These are phyloP conservation scores for Trochalopteron elliotii DNA, from an alignment of 2,113 vertebrate genomes.

Conservation along the genomic window DNA sequence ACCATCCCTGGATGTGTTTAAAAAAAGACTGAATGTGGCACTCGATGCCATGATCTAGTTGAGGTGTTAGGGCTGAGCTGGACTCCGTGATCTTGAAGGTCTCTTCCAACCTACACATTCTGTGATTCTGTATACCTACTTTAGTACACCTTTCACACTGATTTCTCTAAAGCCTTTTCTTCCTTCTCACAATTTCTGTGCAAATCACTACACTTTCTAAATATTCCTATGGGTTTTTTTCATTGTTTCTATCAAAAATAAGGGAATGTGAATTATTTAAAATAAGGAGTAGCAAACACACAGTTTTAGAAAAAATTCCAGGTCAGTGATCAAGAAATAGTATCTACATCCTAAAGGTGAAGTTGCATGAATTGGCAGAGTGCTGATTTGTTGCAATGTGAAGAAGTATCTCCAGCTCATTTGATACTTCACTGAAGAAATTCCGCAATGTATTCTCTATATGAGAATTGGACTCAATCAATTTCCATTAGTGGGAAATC, in stretches of 20 bases:
- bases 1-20: no score
- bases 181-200: neutral
- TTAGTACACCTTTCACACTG: neutral
- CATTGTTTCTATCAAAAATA: neutral
- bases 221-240: neutral
- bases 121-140: no score
- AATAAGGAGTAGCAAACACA: neutral
- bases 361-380: neutral
- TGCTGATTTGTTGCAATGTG: neutral
- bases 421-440: neutral
- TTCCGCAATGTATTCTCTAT: neutral
- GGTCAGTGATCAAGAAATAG: neutral
- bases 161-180: neutral
- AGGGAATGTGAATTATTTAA: neutral
- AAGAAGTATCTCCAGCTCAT: neutral
- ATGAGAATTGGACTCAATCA: neutral
- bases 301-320: neutral
- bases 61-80: no score
- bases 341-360: neutral
- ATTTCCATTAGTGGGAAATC: neutral
- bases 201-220: neutral
- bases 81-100: no score
- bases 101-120: no score
- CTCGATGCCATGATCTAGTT: no score
- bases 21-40: no score